A percentile compares a stretch with the other conserved stretches of the same genome.
phyloP scores from a whole-genome alignment of 2,113 vertebrate genomes.

The Sceloporus undulatus region DNA sequence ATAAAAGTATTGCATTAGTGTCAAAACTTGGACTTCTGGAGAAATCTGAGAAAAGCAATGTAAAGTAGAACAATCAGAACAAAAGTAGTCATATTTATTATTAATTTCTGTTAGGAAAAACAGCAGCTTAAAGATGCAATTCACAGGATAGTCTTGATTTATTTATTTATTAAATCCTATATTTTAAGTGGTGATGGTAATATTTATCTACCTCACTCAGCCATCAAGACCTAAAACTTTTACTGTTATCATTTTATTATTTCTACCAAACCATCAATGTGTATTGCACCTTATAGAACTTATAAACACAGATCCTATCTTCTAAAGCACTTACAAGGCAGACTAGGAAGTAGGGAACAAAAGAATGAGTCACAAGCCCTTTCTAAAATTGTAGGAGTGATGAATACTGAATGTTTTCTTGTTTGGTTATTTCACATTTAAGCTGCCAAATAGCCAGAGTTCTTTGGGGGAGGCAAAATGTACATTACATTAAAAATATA shows the following conservation, averaged over 20 bases:
- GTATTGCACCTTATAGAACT: background rate
- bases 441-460: background rate
- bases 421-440: background rate
- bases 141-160: background rate
- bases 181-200: background rate
- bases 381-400: background rate
- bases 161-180: background rate
- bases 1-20: slow-evolving; percentile 52
- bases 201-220: background rate
- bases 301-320: background rate
- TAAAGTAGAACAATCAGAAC: slow-evolving; percentile 40
- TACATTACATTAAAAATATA: no score
- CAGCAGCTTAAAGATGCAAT: background rate
- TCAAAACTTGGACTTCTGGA: slow-evolving; percentile 48
- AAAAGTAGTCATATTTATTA: background rate
- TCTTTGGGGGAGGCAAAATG: background rate
- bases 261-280: background rate
- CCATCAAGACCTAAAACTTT: background rate
- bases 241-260: background rate
- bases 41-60: slow-evolving; percentile 34
- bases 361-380: background rate
- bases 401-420: background rate
- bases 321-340: background rate
- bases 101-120: background rate
- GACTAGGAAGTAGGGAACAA: background rate